phyloP scores from a whole-genome alignment of 2,888 invertebrate genomes.

The Spilosoma lubricipeda region DNA sequence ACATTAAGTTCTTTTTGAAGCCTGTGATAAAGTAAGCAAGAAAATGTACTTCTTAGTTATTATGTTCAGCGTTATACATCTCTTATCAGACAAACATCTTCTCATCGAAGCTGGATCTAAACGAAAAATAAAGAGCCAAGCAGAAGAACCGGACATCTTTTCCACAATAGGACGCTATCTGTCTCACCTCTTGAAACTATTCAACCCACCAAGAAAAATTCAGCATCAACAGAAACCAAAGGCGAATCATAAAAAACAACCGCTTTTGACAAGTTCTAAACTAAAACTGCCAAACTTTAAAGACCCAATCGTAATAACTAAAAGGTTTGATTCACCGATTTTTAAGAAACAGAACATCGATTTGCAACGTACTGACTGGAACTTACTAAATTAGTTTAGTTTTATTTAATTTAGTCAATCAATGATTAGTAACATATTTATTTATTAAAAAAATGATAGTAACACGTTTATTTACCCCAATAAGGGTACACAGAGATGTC shows the following conservation, averaged over 20 bases:
- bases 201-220: not conserved
- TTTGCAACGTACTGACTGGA: not conserved
- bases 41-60: not conserved
- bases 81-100: not conserved
- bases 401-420: not conserved
- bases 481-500: too few species aligned
- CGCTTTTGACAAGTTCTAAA: not conserved
- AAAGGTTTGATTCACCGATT: not conserved
- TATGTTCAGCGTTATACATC: not conserved
- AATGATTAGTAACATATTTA: not conserved
- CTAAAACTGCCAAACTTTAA: not conserved
- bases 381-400: not conserved
- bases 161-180: not conserved
- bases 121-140: not conserved
- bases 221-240: not conserved
- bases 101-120: not conserved
- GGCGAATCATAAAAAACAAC: not conserved
- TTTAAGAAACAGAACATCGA: not conserved
- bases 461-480: not conserved
- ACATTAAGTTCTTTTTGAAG: not conserved
- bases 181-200: not conserved
- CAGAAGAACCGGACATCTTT: not conserved
- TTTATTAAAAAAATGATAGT: not conserved
- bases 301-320: constrained; percentile 4
- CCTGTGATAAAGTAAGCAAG: not conserved